Evolutionary conservation across 53 echinoderm and acorn worm genomes (phyloP).

Genomic region (Patiria pectinifera): DNA sequence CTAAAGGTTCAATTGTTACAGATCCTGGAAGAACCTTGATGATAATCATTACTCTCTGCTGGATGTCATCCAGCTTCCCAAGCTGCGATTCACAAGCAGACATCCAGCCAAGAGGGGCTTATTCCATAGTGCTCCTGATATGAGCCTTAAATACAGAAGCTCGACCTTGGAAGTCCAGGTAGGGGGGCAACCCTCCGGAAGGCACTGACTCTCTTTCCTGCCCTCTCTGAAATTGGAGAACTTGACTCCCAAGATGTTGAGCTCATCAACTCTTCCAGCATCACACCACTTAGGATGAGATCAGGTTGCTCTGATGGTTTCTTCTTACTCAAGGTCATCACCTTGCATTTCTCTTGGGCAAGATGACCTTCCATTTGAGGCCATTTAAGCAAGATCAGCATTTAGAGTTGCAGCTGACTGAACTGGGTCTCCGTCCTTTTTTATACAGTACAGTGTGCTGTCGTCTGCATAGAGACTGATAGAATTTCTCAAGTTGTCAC

Average conservation of each 20-base stretch:
- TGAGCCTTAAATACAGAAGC: neutral
- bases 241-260: constrained; percentile 1
- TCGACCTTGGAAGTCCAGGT: constrained; percentile 9
- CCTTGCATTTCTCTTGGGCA: constrained; percentile 5
- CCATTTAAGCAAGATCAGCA: constrained; percentile 5
- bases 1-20: neutral
- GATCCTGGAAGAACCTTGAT: neutral
- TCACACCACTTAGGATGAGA: constrained; percentile 3
- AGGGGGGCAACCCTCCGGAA: neutral
- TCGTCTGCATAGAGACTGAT: constrained; percentile 12
- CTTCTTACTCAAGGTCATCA: constrained; percentile 13
- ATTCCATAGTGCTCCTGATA: neutral
- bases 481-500: neutral
- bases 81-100: constrained; percentile 23
- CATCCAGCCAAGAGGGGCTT: constrained; percentile 13
- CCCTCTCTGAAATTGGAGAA: neutral
- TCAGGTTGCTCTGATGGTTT: constrained; percentile 29
- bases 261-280: neutral
- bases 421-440: neutral
- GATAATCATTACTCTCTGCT: constrained; percentile 9
- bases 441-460: constrained; percentile 18
- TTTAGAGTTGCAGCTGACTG: constrained; percentile 20
- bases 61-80: constrained; percentile 3
- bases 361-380: constrained; percentile 6
- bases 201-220: neutral